Evolutionary conservation across 2,797 vertebrate species (phyloP).

Genomic region (Pteropus rufus): DNA sequence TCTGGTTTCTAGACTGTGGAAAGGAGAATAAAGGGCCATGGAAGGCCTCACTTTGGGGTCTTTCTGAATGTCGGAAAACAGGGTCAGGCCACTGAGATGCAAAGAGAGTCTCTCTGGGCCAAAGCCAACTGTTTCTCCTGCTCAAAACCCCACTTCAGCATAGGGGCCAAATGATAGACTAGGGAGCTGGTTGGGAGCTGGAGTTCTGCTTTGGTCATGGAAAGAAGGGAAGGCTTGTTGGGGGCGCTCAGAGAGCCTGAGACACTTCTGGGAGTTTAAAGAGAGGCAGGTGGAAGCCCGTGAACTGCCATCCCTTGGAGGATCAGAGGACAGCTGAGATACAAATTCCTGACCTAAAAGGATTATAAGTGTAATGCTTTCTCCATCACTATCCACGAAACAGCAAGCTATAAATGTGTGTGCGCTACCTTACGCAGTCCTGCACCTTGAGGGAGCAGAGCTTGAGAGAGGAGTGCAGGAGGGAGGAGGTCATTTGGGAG

Average conservation of each 20-base stretch:
- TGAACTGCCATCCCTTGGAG: not conserved
- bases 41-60: not conserved
- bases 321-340: not conserved
- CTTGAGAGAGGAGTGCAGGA: rapidly evolving
- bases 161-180: not conserved
- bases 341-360: not conserved
- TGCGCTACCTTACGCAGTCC: rapidly evolving
- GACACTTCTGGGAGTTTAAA: not conserved
- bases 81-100: not conserved
- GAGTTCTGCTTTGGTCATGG: not conserved
- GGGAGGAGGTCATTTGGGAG: not conserved
- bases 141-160: not conserved
- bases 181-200: not conserved
- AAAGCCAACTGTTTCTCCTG: not conserved
- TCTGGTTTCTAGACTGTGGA: not conserved
- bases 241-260: not conserved
- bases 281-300: not conserved
- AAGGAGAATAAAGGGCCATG: too few relatives aligned
- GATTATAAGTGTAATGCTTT: not conserved
- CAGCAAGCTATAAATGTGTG: not conserved
- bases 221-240: too few relatives aligned
- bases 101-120: not conserved
- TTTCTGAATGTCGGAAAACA: not conserved
- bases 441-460: not conserved
- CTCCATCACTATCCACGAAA: not conserved